phyloP scores from a whole-genome alignment of 2,113 vertebrate genomes.

The Lynx canadensis region DNA sequence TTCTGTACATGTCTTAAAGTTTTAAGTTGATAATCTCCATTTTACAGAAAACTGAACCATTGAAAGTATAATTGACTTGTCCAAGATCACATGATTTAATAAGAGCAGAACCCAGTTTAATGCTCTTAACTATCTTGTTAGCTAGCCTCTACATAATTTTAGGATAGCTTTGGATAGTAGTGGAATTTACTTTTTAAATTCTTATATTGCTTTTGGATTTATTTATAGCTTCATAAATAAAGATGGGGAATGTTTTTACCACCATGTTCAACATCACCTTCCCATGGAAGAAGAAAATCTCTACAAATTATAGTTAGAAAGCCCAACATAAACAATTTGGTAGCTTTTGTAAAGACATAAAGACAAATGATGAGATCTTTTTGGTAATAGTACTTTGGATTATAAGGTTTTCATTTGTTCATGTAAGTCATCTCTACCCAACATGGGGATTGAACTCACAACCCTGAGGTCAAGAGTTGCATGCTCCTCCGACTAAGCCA shows the following conservation, averaged over 20 bases:
- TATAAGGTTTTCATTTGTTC: background rate
- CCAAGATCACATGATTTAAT: background rate
- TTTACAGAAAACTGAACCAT: background rate
- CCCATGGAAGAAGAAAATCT: background rate
- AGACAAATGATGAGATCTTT: background rate
- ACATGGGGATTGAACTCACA: background rate
- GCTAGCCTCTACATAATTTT: background rate
- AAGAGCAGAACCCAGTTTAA: background rate
- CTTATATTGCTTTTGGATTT: background rate
- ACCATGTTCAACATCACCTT: background rate
- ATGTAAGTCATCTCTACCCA: background rate
- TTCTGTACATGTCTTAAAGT: background rate
- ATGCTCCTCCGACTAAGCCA: background rate
- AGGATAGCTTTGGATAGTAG: background rate
- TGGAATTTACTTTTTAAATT: background rate
- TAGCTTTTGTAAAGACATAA: background rate
- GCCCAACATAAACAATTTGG: background rate
- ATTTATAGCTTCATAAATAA: background rate
- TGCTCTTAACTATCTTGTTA: background rate
- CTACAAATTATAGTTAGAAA: constrained; percentile 16
- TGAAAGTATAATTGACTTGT: background rate
- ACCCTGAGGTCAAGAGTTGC: background rate
- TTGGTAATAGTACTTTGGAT: background rate
- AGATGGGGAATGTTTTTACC: background rate
- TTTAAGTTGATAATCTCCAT: background rate